Percentiles rank a stretch among this genome's conserved stretches.
Evolutionary conservation across 2,113 vertebrate genomes (phyloP).

Genomic region (Laticauda colubrina): DNA sequence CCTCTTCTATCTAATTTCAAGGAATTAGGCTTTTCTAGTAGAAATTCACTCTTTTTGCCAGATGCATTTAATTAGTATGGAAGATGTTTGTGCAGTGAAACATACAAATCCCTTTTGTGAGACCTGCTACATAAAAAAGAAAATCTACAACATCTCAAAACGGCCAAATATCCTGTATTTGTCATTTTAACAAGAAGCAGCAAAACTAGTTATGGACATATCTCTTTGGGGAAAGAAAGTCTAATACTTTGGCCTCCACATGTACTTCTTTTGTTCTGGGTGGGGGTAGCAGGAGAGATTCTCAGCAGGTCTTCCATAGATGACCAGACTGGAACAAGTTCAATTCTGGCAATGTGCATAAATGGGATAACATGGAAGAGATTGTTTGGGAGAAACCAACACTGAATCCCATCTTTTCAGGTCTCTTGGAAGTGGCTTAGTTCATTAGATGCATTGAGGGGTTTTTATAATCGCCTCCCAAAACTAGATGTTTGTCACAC

Average conservation of each 20-base stretch:
- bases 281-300: background rate
- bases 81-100: fast-evolving
- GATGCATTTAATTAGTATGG: background rate
- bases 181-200: background rate
- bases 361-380: background rate
- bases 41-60: background rate
- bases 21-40: background rate
- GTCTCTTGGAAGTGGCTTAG: background rate
- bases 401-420: background rate
- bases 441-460: background rate
- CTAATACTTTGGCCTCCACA: background rate
- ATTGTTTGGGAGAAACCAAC: background rate
- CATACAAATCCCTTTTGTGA: background rate
- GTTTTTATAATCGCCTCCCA: background rate
- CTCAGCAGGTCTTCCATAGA: background rate
- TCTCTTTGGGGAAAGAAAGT: background rate
- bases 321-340: background rate
- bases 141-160: background rate
- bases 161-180: background rate
- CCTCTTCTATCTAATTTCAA: background rate
- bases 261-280: background rate
- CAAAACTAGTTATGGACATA: background rate
- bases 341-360: background rate
- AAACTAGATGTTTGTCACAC: background rate
- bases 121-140: background rate